Conservation (phyloP, 2,113 vertebrate species). For the Brachypodius melanocephalos region DNA sequence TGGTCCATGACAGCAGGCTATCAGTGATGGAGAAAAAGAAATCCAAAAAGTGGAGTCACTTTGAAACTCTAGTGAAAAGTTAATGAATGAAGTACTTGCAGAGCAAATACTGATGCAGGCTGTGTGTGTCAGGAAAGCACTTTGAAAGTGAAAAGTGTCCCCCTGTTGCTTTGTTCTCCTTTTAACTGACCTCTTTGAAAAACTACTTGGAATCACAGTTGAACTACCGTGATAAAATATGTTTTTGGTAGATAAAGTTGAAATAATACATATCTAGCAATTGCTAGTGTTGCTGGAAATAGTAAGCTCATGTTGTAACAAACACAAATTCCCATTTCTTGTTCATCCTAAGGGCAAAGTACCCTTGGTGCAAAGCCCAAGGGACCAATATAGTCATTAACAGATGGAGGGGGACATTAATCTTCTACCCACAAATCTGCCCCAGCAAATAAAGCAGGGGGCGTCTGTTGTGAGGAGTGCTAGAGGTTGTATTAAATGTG, state of each 20-base stretch:
- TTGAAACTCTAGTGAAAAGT: conserved; percentile 30
- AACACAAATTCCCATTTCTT: conserved; percentile 36
- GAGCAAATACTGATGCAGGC: not conserved
- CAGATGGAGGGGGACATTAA: conserved; percentile 55
- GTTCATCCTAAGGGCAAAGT: conserved; percentile 55
- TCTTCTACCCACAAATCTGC: conserved; percentile 38
- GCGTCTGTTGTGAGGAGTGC: conserved; percentile 1
- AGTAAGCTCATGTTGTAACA: not conserved
- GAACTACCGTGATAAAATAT: not conserved
- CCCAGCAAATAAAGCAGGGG: conserved; percentile 26
- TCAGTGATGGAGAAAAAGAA: not conserved
- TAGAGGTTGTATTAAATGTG: conserved; percentile 9
- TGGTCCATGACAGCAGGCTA: not conserved
- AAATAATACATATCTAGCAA: conserved; percentile 24
- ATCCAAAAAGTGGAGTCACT: not conserved
- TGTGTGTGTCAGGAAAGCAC: conserved; percentile 19
- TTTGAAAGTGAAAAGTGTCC: conserved; percentile 13
- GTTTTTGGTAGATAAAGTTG: conserved; percentile 26
- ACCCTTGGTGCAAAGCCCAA: conserved; percentile 41
- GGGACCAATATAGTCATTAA: conserved; percentile 42
- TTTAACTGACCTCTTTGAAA: conserved; percentile 44
- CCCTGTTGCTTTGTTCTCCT: conserved; percentile 23
- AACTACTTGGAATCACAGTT: conserved; percentile 37
- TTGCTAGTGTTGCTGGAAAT: not conserved
- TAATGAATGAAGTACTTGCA: conserved; percentile 13